Base-by-base conservation (phyloP, 1,140 invertebrate genomes). In the Aphelinus atriplicis region DNA sequence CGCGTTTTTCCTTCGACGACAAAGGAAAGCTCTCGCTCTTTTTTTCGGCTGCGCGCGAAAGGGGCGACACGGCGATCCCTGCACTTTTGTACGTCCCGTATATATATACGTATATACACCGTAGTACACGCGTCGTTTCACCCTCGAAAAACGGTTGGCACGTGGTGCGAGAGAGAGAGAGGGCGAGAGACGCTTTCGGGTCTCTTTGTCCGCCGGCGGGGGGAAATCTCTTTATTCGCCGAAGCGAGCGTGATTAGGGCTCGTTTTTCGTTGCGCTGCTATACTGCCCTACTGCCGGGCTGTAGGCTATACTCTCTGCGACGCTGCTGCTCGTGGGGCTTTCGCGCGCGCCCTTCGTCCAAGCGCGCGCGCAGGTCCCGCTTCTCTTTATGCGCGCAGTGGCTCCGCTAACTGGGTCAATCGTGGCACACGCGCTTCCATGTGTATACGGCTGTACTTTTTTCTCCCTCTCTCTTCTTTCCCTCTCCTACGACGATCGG, bases 91-190 rank as follows among this genome's bases (percentile, higher is more conserved):
- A 26, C 26, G 26, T 26, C 26, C 26, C 26, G 26, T 26, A 26
- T 26, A 26, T 26, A 26, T 26, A 26, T 26, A 26, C 26, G 26
- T 26, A 26, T 26, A 26, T 26, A 26, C 26, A 26, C 26, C 26
- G 26, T 26, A 26, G 26, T 26, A 26, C 26, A 26, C 26, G 26
- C 26, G 26, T 26, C 26, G 26, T 26, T 26, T 26, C 26, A 26
- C 26, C 26, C 66, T 80, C 76, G 77, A 78, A 71, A 78, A 79
- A 79, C 79, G 78, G 79, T 80, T 78, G 51, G 51, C 73, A 65
- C 68, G 64, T 60, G 66, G 56, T 60, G 73, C 50, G 48, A 61
- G 61, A 65, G 56, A 72, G 56, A 72, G 55, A 26, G 26, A 72
- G 1, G 9, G 61, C 3, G 3, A 56, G 50, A 69, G 47, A 51